Evolutionary conservation across 1,140 invertebrate species (phyloP).

Genomic region (Liolophura sinensis): DNA sequence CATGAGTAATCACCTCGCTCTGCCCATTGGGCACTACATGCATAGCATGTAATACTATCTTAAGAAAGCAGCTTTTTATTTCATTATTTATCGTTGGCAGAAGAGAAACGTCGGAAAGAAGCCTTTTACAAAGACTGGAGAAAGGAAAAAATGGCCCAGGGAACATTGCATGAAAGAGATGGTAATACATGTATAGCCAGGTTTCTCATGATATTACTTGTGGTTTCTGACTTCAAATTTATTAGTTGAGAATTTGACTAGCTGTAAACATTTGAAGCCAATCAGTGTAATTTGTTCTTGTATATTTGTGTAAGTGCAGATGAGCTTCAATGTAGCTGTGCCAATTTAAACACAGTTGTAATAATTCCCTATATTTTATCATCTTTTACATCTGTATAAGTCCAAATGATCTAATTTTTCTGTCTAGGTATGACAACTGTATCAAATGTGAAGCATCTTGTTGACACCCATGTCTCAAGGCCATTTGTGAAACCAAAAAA

Average conservation of each 20-base stretch:
- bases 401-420: no score
- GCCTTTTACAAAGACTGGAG: conserved; percentile 2
- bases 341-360: neutral
- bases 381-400: neutral
- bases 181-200: no score
- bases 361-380: neutral
- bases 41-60: neutral
- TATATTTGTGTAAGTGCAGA: no score
- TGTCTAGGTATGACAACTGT: no score
- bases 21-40: neutral
- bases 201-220: neutral
- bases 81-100: conserved; percentile 8
- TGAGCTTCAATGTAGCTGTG: neutral
- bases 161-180: neutral
- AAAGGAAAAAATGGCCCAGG: neutral
- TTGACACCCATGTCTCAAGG: no score
- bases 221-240: neutral
- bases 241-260: no score
- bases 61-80: neutral
- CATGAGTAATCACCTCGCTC: neutral
- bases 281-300: no score
- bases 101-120: conserved; percentile 2
- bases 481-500: neutral
- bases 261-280: no score
- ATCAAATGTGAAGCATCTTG: no score